These are phyloP conservation scores for Panurus biarmicus DNA, from an alignment of 2,113 vertebrate genomes.

Conservation along the genomic window DNA sequence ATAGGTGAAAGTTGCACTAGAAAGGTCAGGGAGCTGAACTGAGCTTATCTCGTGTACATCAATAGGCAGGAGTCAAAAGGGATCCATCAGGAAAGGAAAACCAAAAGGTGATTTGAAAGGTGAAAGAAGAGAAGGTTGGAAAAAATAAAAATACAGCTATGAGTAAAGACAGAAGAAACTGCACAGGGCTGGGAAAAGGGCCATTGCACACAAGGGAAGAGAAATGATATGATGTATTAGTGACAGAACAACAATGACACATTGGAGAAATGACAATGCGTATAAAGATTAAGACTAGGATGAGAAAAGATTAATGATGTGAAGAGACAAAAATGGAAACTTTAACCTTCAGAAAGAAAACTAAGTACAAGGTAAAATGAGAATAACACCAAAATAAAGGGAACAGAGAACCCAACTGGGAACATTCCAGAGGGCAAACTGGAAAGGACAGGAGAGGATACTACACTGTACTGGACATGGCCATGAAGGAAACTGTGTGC, in stretches of 20 bases:
- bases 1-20: background rate
- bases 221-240: background rate
- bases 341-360: constrained; percentile 8
- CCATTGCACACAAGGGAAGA: background rate
- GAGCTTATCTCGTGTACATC: background rate
- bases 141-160: background rate
- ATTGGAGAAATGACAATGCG: background rate
- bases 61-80: constrained; percentile 27
- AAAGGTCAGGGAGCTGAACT: constrained; percentile 23
- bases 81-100: background rate
- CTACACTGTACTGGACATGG: constrained; percentile 54
- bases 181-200: background rate
- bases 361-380: background rate
- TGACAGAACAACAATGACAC: constrained; percentile 1
- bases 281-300: background rate
- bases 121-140: background rate
- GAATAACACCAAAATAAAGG: background rate
- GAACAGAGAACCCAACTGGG: constrained; percentile 45
- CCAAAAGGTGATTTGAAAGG: constrained; percentile 25
- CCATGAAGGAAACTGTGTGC: constrained; percentile 63
- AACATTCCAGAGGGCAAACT: constrained; percentile 53
- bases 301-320: background rate
- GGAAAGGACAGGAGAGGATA: constrained; percentile 51
- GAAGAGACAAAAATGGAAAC: constrained; percentile 9
- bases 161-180: constrained; percentile 25